These are phyloP conservation scores for Festucalex cinctus DNA, from an alignment of 2,113 vertebrate genomes.

Conservation along the genomic window DNA sequence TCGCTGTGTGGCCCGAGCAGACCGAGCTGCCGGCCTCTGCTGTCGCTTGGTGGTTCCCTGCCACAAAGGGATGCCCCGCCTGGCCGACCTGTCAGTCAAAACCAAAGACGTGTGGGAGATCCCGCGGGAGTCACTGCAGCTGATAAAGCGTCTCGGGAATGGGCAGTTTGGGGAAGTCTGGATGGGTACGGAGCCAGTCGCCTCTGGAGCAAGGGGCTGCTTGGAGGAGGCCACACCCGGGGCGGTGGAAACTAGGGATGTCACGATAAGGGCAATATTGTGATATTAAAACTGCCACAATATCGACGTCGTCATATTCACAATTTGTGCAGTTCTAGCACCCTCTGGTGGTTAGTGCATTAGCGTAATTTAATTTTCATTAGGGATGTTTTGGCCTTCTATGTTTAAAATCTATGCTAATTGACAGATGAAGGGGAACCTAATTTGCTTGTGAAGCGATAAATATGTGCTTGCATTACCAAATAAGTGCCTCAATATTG, in stretches of 20 bases:
- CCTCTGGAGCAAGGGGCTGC: slow-evolving; percentile 57
- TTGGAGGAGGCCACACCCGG: slow-evolving; percentile 66
- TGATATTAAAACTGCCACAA: too few relatives aligned
- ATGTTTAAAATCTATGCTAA: too few relatives aligned
- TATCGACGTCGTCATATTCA: too few relatives aligned
- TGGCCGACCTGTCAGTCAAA: slow-evolving; percentile 98
- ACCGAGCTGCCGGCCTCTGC: slow-evolving; percentile 96
- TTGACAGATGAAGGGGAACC: too few relatives aligned
- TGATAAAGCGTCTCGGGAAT: slow-evolving; percentile 97
- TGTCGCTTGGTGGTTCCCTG: slow-evolving; percentile 96
- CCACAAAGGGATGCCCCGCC: slow-evolving; percentile 97
- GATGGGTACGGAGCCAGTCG: slow-evolving; percentile 89
- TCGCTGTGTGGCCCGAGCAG: slow-evolving; percentile 67
- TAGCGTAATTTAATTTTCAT: too few relatives aligned
- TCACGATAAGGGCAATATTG: too few relatives aligned
- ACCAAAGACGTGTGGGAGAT: slow-evolving; percentile 99
- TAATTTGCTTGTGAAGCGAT: too few relatives aligned
- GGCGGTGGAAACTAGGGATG: slow-evolving; percentile 29
- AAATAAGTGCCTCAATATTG: too few relatives aligned
- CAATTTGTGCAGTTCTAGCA: too few relatives aligned
- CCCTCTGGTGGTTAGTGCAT: too few relatives aligned
- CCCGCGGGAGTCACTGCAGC: slow-evolving; percentile 92
- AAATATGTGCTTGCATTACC: too few relatives aligned
- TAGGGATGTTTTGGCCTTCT: too few relatives aligned
- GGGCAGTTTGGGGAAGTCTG: slow-evolving; percentile 99